A percentile compares a stretch with the other conserved stretches of the same genome.
These are phyloP conservation scores for Tinea trinotella DNA, from an alignment of 2,888 invertebrate species.

Conservation along the genomic window DNA sequence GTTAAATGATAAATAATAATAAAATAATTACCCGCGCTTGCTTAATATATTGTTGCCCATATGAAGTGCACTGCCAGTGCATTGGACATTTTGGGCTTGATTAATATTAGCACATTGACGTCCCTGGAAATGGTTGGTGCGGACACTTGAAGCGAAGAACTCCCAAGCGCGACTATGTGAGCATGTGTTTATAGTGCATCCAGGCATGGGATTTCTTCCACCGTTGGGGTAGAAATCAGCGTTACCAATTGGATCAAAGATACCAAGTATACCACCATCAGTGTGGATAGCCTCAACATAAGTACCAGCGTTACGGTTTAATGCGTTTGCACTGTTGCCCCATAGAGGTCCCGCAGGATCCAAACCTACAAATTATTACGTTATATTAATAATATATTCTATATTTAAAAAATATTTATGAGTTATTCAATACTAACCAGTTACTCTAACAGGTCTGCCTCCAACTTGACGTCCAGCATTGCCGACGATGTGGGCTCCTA, in stretches of 20 bases:
- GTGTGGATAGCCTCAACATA: conserved; percentile 52
- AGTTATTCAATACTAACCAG: conserved; percentile 31
- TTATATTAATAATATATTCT: too few species aligned
- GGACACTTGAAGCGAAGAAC: conserved; percentile 40
- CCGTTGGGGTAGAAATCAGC: conserved; percentile 51
- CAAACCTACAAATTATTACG: conserved; percentile 29
- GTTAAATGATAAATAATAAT: background rate
- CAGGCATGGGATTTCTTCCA: conserved; percentile 43
- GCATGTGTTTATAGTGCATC: conserved; percentile 39
- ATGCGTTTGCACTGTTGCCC: conserved; percentile 31
- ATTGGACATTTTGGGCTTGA: conserved; percentile 31
- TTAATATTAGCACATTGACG: conserved; percentile 32
- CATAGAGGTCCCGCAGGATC: conserved; percentile 51
- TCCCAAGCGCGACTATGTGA: conserved; percentile 41
- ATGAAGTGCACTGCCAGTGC: conserved; percentile 30
- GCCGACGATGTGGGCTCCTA: conserved; percentile 46
- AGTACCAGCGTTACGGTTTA: conserved; percentile 31
- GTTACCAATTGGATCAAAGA: conserved; percentile 32
- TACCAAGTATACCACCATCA: conserved; percentile 40
- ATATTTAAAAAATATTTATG: too few species aligned
- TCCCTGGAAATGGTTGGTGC: conserved; percentile 36
- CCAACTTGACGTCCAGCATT: conserved; percentile 34
- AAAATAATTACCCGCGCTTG: conserved; percentile 40
- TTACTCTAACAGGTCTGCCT: conserved; percentile 29
- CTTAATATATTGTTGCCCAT: conserved; percentile 38